A percentile compares a stretch with the other conserved stretches of the same genome.
Conservation (phyloP, 2,888 invertebrate genomes). For the Drosophila neutralis region DNA sequence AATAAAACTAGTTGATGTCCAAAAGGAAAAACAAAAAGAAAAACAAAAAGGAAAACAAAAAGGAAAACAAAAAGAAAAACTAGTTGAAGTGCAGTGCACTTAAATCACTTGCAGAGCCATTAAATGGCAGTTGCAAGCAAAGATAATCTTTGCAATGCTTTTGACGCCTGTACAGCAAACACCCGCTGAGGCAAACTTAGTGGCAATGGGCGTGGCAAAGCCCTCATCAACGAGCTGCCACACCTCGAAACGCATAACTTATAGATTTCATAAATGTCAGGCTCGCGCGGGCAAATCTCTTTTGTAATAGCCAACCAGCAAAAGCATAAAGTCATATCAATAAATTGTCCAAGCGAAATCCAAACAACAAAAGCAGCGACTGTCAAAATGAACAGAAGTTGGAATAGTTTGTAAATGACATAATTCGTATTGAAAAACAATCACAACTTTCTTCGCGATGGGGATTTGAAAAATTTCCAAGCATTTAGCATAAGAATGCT, state of each 20-base stretch:
- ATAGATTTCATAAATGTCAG: constrained; percentile 11
- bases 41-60: not conserved
- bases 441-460: not conserved
- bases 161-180: constrained; percentile 31
- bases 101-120: constrained; percentile 15
- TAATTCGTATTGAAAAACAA: constrained; percentile 16
- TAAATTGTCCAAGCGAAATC: constrained; percentile 8
- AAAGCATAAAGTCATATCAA: not conserved
- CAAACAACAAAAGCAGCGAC: constrained; percentile 9
- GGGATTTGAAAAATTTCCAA: not conserved
- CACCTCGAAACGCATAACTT: constrained; percentile 41
- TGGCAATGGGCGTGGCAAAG: constrained; percentile 10
- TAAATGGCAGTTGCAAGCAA: constrained; percentile 29
- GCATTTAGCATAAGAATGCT: constrained; percentile 38
- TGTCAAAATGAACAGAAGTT: constrained; percentile 16
- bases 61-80: constrained; percentile 24
- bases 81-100: constrained; percentile 62
- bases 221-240: not conserved
- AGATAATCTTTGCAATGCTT: constrained; percentile 13
- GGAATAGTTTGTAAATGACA: constrained; percentile 23
- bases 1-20: constrained; percentile 14
- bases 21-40: not conserved
- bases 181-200: not conserved
- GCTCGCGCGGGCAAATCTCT: not conserved
- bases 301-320: constrained; percentile 16